phyloP scores from a whole-genome alignment of 2,888 invertebrate genomes.

The Dicroscelio sp. region DNA sequence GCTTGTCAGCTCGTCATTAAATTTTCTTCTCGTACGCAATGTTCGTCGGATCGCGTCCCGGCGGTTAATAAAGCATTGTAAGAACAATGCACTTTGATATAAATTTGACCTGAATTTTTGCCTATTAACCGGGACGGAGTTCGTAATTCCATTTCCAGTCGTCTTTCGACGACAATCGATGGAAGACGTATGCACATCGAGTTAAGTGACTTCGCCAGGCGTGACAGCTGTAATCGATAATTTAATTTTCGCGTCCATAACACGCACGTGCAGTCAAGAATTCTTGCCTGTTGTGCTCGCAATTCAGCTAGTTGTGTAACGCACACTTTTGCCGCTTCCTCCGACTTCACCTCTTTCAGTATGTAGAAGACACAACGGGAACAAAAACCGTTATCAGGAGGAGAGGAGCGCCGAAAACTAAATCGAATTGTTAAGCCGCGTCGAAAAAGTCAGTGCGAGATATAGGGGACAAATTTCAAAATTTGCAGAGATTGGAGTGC shows the following conservation, averaged over 20 bases:
- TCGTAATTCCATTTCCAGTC: conserved; percentile 75
- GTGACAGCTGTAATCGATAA: conserved; percentile 81
- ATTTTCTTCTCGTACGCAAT: too few species aligned
- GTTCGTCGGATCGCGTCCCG: not conserved
- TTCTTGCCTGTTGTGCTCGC: conserved; percentile 37
- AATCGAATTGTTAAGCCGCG: too few species aligned
- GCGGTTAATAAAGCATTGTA: conserved; percentile 37
- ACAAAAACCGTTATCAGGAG: too few species aligned
- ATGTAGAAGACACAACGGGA: not conserved
- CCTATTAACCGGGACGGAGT: conserved; percentile 62
- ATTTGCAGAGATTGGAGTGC: too few species aligned
- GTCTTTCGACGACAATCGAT: conserved; percentile 78
- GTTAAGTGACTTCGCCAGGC: conserved; percentile 77
- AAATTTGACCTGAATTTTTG: conserved; percentile 76
- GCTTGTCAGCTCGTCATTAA: too few species aligned
- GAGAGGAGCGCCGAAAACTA: too few species aligned
- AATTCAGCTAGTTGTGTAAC: conserved; percentile 69
- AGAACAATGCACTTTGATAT: conserved; percentile 57
- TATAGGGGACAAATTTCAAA: too few species aligned
- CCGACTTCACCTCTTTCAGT: conserved; percentile 46
- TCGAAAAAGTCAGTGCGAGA: too few species aligned
- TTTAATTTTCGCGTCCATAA: conserved; percentile 79
- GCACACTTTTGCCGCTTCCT: conserved; percentile 74
- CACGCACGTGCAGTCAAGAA: conserved; percentile 75
- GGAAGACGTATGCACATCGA: conserved; percentile 78